Evolutionary conservation across 2,888 invertebrate genomes (phyloP).

Genomic region (Synanthedon myopaeformis): DNA sequence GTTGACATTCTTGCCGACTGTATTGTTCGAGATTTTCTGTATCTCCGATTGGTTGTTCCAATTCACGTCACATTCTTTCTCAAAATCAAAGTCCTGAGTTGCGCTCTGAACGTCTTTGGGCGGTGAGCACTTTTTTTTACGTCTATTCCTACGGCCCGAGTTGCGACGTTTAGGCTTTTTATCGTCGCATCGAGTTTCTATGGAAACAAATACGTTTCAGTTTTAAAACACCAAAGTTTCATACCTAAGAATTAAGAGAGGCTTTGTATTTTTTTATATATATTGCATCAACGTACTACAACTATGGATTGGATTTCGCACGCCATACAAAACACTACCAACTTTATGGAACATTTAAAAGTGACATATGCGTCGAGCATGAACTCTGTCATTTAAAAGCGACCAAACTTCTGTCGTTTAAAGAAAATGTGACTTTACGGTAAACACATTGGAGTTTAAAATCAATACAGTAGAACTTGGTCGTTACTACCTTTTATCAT

Average conservation of each 20-base stretch:
- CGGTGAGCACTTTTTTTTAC: constrained; percentile 49
- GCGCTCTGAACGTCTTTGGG: background rate
- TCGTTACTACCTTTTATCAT: too few relatives aligned
- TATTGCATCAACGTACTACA: too few relatives aligned
- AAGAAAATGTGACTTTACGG: too few relatives aligned
- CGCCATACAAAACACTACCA: too few relatives aligned
- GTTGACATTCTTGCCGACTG: constrained; percentile 52
- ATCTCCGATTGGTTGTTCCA: constrained; percentile 26
- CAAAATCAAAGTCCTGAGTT: background rate
- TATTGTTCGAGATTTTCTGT: constrained; percentile 27
- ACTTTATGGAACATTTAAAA: too few relatives aligned
- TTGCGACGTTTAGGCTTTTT: constrained; percentile 43
- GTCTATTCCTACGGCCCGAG: constrained; percentile 39
- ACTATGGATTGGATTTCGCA: too few relatives aligned
- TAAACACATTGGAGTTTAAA: too few relatives aligned
- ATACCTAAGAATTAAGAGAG: background rate
- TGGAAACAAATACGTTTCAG: constrained; percentile 1
- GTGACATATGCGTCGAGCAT: too few relatives aligned
- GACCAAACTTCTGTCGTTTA: too few relatives aligned
- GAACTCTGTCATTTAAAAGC: too few relatives aligned
- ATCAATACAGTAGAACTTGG: too few relatives aligned
- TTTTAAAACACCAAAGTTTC: background rate
- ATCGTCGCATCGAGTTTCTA: constrained; percentile 32
- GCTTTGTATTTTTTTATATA: too few relatives aligned
- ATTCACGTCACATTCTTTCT: constrained; percentile 2